phyloP scores from a whole-genome alignment of 2,797 vertebrate genomes.

The Salarias fasciatus region DNA sequence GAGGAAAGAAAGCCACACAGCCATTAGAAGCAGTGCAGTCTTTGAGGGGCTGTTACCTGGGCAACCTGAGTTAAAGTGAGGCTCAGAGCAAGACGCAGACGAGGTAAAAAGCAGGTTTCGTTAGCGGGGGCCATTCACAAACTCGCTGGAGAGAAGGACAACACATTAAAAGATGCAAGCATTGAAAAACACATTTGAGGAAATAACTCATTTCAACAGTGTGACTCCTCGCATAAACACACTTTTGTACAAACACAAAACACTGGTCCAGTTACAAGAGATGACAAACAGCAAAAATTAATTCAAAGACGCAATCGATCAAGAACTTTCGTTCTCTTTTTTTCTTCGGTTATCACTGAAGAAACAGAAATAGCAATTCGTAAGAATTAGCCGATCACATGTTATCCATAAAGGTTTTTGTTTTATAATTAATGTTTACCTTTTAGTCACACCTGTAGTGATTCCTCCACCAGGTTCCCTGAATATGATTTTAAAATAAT shows the following conservation, averaged over 20 bases:
- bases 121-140: conserved; percentile 40
- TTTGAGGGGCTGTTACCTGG: conserved; percentile 84
- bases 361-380: too few relatives aligned
- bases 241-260: conserved; percentile 6
- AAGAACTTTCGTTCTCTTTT: too few relatives aligned
- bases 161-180: conserved; percentile 14
- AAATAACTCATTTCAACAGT: neutral
- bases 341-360: too few relatives aligned
- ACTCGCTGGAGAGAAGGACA: conserved; percentile 2
- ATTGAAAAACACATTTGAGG: conserved; percentile 29
- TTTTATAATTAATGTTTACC: neutral
- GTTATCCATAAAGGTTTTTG: neutral
- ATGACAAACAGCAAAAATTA: neutral
- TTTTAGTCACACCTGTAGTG: conserved; percentile 8
- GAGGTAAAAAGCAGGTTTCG: conserved; percentile 39
- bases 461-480: neutral
- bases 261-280: neutral
- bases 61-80: conserved; percentile 82
- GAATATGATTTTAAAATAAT: conserved; percentile 34
- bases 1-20: conserved; percentile 69
- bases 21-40: conserved; percentile 81
- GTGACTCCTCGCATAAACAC: too few relatives aligned
- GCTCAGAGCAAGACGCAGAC: conserved; percentile 72
- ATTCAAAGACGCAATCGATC: too few relatives aligned
- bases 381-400: neutral